phyloP scores from a whole-genome alignment of 2,888 invertebrate species.

The Ametastegia equiseti region DNA sequence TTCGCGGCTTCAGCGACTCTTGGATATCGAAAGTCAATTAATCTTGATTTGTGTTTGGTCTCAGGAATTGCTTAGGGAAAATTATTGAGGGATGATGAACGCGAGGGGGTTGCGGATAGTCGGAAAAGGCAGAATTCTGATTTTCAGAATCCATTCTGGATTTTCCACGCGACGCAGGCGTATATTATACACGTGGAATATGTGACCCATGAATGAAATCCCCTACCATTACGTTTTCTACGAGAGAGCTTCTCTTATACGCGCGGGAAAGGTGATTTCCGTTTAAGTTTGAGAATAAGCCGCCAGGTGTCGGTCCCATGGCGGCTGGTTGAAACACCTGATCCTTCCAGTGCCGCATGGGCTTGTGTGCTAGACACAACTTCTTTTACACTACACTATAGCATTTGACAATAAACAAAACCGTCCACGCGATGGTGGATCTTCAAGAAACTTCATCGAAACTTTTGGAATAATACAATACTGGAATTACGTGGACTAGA shows the following conservation, averaged over 20 bases:
- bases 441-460: background rate
- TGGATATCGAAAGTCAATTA: too few relatives aligned
- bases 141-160: background rate
- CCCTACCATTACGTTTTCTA: slow-evolving; percentile 15
- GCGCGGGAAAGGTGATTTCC: slow-evolving; percentile 43
- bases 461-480: background rate
- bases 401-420: background rate
- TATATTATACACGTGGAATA: slow-evolving; percentile 19
- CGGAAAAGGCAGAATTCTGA: background rate
- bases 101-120: background rate
- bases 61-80: too few relatives aligned
- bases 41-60: too few relatives aligned
- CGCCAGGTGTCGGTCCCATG: slow-evolving; percentile 52
- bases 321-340: slow-evolving; percentile 71
- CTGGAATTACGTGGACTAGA: background rate
- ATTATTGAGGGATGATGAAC: background rate
- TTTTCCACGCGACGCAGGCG: background rate
- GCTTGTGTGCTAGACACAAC: slow-evolving; percentile 71
- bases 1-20: background rate
- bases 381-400: slow-evolving; percentile 58
- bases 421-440: background rate
- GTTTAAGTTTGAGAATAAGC: slow-evolving; percentile 28
- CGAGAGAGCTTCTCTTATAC: background rate
- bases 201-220: slow-evolving; percentile 46
- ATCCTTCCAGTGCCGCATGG: slow-evolving; percentile 70